Evolutionary conservation across 1,140 invertebrate species (phyloP).

Genomic region (Sycophaga agraensis): DNA sequence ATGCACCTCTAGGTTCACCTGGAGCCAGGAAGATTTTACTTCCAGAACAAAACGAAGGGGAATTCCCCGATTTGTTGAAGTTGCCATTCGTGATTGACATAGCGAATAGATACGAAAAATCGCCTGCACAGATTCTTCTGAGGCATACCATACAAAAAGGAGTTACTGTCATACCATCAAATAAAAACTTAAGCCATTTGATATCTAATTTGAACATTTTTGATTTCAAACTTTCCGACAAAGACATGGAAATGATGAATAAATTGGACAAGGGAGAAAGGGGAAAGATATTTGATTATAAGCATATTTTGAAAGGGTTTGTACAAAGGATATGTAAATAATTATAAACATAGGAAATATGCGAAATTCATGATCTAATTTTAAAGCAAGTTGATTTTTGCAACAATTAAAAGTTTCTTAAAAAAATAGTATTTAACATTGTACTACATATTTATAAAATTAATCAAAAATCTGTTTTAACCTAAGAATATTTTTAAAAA

Average conservation of each 20-base stretch:
- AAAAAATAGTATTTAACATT: neutral
- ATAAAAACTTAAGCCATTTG: conserved; percentile 70
- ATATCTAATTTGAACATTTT: conserved; percentile 66
- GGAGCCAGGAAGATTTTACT: conserved; percentile 47
- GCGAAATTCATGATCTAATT: neutral
- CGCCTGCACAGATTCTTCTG: conserved; percentile 76
- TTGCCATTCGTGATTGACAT: conserved; percentile 70
- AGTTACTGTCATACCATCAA: conserved; percentile 82
- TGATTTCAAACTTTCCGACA: conserved; percentile 59
- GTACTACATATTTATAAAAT: no score
- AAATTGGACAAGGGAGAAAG: conserved; percentile 57
- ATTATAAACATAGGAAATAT: neutral
- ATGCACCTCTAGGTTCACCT: conserved; percentile 78
- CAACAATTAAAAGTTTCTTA: neutral
- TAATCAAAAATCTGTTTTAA: no score
- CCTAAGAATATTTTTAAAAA: no score
- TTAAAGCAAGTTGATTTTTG: neutral
- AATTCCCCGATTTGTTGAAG: conserved; percentile 65
- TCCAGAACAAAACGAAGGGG: conserved; percentile 48
- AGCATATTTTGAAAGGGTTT: conserved; percentile 59
- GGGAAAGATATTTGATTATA: conserved; percentile 63
- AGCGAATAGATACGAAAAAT: conserved; percentile 68
- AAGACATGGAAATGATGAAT: conserved; percentile 58
- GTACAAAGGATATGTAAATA: neutral
- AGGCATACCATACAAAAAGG: conserved; percentile 73